Base-by-base conservation (phyloP, 2,888 invertebrate species). In the Heliconius hortense region DNA sequence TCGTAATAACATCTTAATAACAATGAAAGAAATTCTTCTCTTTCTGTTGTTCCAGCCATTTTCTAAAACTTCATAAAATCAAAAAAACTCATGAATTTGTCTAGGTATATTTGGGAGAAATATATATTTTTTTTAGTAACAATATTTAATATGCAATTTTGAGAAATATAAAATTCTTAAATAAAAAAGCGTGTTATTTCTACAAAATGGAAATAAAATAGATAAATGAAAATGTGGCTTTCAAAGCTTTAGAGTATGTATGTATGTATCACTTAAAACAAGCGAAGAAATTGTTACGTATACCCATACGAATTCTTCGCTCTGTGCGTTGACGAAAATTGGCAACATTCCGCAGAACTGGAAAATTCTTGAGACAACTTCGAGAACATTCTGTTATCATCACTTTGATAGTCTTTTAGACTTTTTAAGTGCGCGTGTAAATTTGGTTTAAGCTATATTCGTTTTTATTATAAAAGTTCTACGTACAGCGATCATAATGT, bases 371-470 rank as follows among this genome's bases (percentile, higher is more conserved):
- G 43, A 75, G 15, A 70, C 70, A 71, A 71, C 70, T 71, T 66
- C 39, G 74, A 56, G 63, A 74, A 75, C 53, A 74, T 74, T 70
- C 69, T 74, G 70, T 70, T 70, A 74, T 74, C 74, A 70, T 74
- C 63, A 26, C 56, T 70, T 74, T 74, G 74, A 70, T 74, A 70
- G 74, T 74, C 70, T 64, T 70, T 74, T 70, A 70, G 70, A 74
- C 69, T 68, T 74, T 74, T 70, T 64, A 74, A 74, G 69, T 70
- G 70, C 69, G 53, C 70, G 59, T 63, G 63, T 31, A 56, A 70
- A 74, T 69, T 48, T 62, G 48, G 53, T 74, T 60, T 48, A 63
- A 74, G 74, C 63, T 64, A 39, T 56, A 74, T 63, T 63, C 69
- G 63, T 74, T 74, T 74, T 63, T 74, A 74, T 70, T 74, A 70